phyloP scores from a whole-genome alignment of 2,113 vertebrate genomes.

The Haemorhous mexicanus region DNA sequence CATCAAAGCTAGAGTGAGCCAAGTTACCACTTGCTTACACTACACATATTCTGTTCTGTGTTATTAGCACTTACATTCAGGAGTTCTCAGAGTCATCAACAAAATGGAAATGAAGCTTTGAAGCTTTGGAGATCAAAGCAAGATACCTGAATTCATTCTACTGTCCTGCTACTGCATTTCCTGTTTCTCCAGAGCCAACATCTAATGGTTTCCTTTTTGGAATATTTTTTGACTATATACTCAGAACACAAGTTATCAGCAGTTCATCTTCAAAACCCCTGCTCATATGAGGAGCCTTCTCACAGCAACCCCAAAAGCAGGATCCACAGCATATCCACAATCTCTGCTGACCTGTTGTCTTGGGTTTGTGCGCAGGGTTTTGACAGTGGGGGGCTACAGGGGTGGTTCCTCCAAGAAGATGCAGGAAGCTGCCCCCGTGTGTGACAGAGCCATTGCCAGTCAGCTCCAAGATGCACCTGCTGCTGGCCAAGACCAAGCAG shows the following conservation, averaged over 20 bases:
- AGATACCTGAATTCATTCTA: constrained; percentile 4
- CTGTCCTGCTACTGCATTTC: constrained; percentile 13
- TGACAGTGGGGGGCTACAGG: background rate
- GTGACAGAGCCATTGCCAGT: background rate
- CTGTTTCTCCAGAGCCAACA: background rate
- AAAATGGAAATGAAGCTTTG: constrained; percentile 59
- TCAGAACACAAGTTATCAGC: background rate
- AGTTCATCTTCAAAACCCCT: background rate
- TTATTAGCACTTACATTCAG: constrained; percentile 5
- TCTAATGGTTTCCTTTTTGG: constrained; percentile 1
- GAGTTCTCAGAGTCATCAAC: constrained; percentile 33
- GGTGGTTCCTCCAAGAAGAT: background rate
- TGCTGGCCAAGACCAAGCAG: background rate
- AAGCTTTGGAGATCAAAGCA: constrained; percentile 37
- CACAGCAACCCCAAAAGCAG: background rate
- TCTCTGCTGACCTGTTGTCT: background rate
- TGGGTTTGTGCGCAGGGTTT: background rate
- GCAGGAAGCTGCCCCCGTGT: background rate
- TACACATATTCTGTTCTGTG: background rate
- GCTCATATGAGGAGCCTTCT: background rate
- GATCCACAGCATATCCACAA: background rate
- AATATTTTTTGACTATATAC: background rate
- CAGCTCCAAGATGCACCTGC: background rate
- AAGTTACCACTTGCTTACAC: background rate
- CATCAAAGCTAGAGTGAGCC: background rate